phyloP scores from a whole-genome alignment of 2,888 invertebrate genomes.

The Drosophila glabriapex region DNA sequence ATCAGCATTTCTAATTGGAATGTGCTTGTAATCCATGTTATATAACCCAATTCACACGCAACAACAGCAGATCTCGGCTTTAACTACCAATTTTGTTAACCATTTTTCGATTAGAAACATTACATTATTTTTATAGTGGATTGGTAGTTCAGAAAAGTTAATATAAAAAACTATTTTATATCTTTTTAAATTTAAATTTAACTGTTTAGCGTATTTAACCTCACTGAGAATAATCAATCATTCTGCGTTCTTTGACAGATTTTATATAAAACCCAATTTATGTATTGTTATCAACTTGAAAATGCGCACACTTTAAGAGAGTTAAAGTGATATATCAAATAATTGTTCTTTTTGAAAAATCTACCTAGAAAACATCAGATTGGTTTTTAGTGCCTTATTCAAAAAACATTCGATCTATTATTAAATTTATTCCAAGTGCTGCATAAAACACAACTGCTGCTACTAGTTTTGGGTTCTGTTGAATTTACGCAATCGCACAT shows the following conservation, averaged over 20 bases:
- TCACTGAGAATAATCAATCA: not conserved
- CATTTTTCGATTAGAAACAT: not conserved
- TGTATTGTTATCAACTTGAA: not conserved
- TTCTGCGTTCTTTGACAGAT: not conserved
- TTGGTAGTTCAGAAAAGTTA: not conserved
- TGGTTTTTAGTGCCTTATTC: constrained; percentile 5
- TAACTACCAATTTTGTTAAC: not conserved
- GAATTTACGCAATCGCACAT: constrained; percentile 41
- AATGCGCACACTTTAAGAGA: not conserved
- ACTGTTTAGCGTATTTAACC: not conserved
- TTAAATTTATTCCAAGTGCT: constrained; percentile 12
- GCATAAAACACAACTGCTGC: constrained; percentile 1
- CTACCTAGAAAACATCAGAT: not conserved
- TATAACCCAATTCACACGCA: constrained; percentile 6
- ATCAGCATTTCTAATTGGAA: constrained; percentile 22
- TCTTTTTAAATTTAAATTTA: not conserved
- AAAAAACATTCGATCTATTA: constrained; percentile 12
- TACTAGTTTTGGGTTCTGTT: constrained; percentile 1
- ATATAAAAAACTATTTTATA: not conserved
- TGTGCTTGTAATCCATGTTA: constrained; percentile 18
- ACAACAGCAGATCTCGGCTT: not conserved
- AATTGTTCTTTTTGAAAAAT: not conserved
- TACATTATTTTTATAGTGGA: not conserved
- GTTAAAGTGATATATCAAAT: not conserved
- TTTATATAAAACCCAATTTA: not conserved